Evolutionary conservation across 2,113 vertebrate genomes (phyloP), one percentile per base, ranked within the genome.

Genomic region (Dromas ardeola): DNA sequence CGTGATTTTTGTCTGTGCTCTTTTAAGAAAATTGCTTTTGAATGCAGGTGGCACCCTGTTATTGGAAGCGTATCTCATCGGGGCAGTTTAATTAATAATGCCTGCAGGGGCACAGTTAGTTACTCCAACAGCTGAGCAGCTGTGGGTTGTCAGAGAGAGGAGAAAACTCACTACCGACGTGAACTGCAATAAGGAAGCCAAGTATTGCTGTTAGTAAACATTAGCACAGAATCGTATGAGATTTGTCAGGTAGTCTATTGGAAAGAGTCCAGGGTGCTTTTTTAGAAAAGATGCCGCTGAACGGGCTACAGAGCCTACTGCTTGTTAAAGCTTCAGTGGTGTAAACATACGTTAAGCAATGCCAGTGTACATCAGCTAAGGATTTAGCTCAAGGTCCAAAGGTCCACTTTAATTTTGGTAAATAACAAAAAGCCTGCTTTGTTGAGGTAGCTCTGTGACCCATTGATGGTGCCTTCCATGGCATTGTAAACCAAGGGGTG

Each of bases 171-270:
- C 43, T 26, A 26, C 3, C 23, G 11, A 66, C 42, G 4, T 23
- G 63, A 36, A 15, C 9, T n/a, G 55, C 71, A 10, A 0, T 22
- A 25, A 29, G 38, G 32, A 52, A 59, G 38, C 20, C n/a, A 19
- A 2, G 25, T 25, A 34, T 40, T 67, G 1, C 14, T 62, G 34
- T 27, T n/a, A 5, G 38, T 45, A 47, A 65, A 25, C 25, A 10
- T 1, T 16, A 3, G 11, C 17, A 7, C 17, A 9, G 52, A 30
- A 10, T n/a, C 10, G 0, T 42, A 2, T 17, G 38, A 21, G 49
- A 12, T 58, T 32, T 80, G 27, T 4, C 40, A 10, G 30, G 30
- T 13, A 26, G 17, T 5, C 7, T 42, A 5, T 10, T 61, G 30
- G 8, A 40, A 59, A 14, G 30, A 14, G 15, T 29, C 42, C 52